Evolutionary conservation across 2,888 invertebrate genomes (phyloP), one percentile per base, ranked within the genome.

Genomic region (Sipha maydis): DNA sequence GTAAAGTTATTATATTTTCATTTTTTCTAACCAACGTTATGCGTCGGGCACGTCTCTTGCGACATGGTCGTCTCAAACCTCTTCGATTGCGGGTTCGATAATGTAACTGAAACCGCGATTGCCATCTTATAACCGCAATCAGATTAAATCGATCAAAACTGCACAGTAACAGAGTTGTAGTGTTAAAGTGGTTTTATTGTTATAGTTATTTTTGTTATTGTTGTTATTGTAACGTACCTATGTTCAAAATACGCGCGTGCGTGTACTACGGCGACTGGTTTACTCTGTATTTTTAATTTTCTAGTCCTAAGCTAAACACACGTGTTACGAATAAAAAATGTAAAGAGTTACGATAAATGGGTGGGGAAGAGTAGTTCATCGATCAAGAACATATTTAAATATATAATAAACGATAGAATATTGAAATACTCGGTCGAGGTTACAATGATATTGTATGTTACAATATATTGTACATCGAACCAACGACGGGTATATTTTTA

Each of bases 261-360:
- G 28, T 31, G 67, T 61, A 9, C 76, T 31, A 21, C 9, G n/a
- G 21, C 17, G 69, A 71, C 41, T 73, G 79, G 79, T 86, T 56
- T 21, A 80, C 56, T 79, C 79, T 79, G 56, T 73, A 80, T 79
- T 38, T 80, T 79, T 34, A 41, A 73, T 73, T 78, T 56, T 73
- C 73, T 79, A 73, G 73, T 86, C 73, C n/a, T 79, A 38, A 34
- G 67, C 76, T 77, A 75, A 61, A 54, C 34, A 69, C 28, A 84
- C n/a, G 71, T 31, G 67, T 78, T 31, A 31, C 67, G n/a, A 48
- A 28, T 85, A 69, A 67, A 85, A 69, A 78, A 85, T 67, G 21
- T 85, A 78, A 67, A 85, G 48, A 78, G 48, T 67, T 28, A 2
- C 71, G 5, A 71, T 71, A 31, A 61, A 61, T 25, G 61, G 48